phyloP scores from a whole-genome alignment of 2,113 vertebrate species.

The Rhea pennata region DNA sequence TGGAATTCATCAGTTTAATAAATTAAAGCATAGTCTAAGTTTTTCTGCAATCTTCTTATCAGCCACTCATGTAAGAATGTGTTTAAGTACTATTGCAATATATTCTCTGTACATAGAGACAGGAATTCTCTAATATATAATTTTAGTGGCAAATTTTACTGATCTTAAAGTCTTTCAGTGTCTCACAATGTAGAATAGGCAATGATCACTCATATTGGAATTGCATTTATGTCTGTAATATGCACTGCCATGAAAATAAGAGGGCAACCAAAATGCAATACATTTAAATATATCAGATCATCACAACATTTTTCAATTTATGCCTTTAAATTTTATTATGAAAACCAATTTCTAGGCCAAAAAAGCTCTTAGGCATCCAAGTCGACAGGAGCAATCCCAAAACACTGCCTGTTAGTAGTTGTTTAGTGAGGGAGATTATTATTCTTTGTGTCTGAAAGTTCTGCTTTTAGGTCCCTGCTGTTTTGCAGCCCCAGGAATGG shows the following conservation, averaged over 20 bases:
- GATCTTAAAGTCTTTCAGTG: background rate
- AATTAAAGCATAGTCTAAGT: background rate
- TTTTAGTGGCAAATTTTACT: background rate
- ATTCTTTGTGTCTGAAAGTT: background rate
- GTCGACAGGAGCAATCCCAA: background rate
- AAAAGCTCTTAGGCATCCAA: background rate
- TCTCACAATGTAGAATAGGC: background rate
- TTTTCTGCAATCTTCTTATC: background rate
- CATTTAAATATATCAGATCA: background rate
- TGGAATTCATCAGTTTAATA: background rate
- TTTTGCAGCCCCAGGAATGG: background rate
- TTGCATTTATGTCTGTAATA: background rate
- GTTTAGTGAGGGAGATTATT: background rate
- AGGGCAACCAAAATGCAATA: background rate
- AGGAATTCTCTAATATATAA: background rate
- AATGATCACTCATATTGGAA: background rate
- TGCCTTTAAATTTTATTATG: background rate
- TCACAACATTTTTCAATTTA: background rate
- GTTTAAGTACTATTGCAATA: background rate
- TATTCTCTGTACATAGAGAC: background rate
- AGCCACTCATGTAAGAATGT: background rate
- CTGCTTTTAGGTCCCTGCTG: background rate
- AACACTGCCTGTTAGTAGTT: background rate
- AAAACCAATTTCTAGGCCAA: background rate
- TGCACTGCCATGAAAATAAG: background rate